Evolutionary conservation across 2,113 vertebrate genomes (phyloP), one percentile per base, ranked within the genome.

Genomic region (Theristicus caerulescens): DNA sequence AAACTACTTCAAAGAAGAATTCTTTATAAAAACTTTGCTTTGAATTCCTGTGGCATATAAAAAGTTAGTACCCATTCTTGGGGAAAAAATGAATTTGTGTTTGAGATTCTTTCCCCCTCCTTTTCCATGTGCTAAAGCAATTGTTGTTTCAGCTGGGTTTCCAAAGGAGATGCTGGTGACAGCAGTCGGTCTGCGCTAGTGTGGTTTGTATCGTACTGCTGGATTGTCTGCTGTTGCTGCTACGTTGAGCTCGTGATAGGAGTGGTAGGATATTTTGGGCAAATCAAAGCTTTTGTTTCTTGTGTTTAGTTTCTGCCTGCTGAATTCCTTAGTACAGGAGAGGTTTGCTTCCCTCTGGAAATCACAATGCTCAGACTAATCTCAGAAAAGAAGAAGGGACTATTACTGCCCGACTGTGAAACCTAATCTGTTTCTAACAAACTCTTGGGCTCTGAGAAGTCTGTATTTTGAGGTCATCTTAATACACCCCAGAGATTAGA

Each of bases 281-380:
- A 92, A 94, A 79, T 77, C 44, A 84, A 29, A 93, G 69, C 69
- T 64, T 86, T 90, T 86, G n/a, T 5, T 76, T 91, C 62, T 67
- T 88, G 27, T 88, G 10, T 81, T 93, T 82, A 36, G n/a, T 44
- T 92, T 84, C 57, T 40, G 27, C 25, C 55, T 76, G 59, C n/a
- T 93, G 59, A 81, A 59, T 92, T 88, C 69, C 55, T 22, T 67
- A 52, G 38, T 31, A 25, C 26, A 69, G 76, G 67, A 84, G 62
- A 52, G 13, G 31, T 87, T 95, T 84, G 73, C 86, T 95, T 90
- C 40, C 88, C 80, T 47, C 57, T 86, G 86, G 83, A 91, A 90
- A 87, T 94, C 80, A 49, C 65, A 61, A 4, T 64, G 65, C 38
- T 88, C 67, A 66, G 88, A 54, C 42, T 88, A 47, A 88, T 93